These are phyloP conservation scores for Leuctra nigra DNA, from an alignment of 2,888 invertebrate species.

Conservation along the genomic window DNA sequence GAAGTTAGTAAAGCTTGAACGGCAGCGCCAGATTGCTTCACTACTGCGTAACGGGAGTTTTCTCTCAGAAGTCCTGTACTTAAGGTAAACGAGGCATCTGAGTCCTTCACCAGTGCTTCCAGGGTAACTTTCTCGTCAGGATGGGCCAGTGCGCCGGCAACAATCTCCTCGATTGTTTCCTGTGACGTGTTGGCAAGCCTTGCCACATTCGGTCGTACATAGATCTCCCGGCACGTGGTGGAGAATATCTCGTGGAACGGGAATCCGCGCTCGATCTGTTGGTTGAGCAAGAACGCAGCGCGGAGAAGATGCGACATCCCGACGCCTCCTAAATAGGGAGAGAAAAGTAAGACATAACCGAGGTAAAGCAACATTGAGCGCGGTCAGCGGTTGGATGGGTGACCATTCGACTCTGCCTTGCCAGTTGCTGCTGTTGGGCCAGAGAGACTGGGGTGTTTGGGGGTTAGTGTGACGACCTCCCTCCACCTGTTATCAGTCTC, in stretches of 20 bases:
- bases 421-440: too few relatives aligned
- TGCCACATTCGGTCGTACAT: conserved; percentile 46
- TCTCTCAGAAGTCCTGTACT: conserved; percentile 44
- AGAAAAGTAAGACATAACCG: background rate
- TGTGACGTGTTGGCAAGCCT: conserved; percentile 37
- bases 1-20: conserved; percentile 30
- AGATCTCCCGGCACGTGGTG: conserved; percentile 57
- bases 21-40: conserved; percentile 49
- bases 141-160: conserved; percentile 32
- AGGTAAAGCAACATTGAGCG: too few relatives aligned
- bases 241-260: conserved; percentile 48
- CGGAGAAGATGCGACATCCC: conserved; percentile 58
- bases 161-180: conserved; percentile 41
- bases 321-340: background rate
- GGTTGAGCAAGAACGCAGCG: conserved; percentile 54
- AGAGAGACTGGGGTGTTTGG: too few relatives aligned
- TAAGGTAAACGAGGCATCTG: conserved; percentile 34
- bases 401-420: too few relatives aligned
- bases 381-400: too few relatives aligned
- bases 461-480: too few relatives aligned
- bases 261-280: conserved; percentile 57
- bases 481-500: too few relatives aligned
- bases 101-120: background rate
- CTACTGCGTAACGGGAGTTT: conserved; percentile 46
- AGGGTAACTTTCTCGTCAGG: background rate